phyloP scores from a whole-genome alignment of 2,888 invertebrate species.

The Polydrusus tereticollis region DNA sequence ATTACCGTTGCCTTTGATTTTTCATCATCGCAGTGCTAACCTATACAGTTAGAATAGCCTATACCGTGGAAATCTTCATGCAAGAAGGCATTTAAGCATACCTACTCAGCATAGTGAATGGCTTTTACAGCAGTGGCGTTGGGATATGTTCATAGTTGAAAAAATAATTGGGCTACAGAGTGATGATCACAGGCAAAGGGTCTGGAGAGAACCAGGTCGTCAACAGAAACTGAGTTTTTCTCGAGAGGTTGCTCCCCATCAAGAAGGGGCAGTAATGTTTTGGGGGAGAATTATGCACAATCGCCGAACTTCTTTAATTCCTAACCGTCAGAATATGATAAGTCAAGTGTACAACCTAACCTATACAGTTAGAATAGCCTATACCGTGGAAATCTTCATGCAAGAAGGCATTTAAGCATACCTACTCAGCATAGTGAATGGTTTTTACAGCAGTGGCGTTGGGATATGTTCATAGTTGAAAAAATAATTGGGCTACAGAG shows the following conservation, averaged over 20 bases:
- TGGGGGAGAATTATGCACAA: constrained; percentile 33
- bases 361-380: too few relatives aligned
- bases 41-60: too few relatives aligned
- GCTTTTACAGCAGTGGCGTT: constrained; percentile 33
- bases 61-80: too few relatives aligned
- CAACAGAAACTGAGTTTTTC: too few relatives aligned
- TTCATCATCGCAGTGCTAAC: too few relatives aligned
- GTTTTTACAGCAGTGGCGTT: constrained; percentile 33
- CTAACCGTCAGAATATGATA: constrained; percentile 24
- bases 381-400: too few relatives aligned
- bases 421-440: constrained; percentile 39
- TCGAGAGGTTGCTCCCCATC: too few relatives aligned
- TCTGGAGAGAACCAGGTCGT: constrained; percentile 41
- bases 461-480: constrained; percentile 39
- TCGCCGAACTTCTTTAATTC: constrained; percentile 33
- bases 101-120: constrained; percentile 39
- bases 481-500: constrained; percentile 39
- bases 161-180: constrained; percentile 39
- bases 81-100: too few relatives aligned
- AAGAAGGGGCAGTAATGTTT: constrained; percentile 33
- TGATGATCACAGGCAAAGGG: constrained; percentile 37
- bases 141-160: constrained; percentile 39
- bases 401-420: too few relatives aligned
- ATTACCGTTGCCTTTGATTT: too few relatives aligned
- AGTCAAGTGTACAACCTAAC: constrained; percentile 22